Evolutionary conservation across 2,797 vertebrate species (phyloP), one percentile per base, ranked within the genome.

Genomic region (Taeniopygia guttata): DNA sequence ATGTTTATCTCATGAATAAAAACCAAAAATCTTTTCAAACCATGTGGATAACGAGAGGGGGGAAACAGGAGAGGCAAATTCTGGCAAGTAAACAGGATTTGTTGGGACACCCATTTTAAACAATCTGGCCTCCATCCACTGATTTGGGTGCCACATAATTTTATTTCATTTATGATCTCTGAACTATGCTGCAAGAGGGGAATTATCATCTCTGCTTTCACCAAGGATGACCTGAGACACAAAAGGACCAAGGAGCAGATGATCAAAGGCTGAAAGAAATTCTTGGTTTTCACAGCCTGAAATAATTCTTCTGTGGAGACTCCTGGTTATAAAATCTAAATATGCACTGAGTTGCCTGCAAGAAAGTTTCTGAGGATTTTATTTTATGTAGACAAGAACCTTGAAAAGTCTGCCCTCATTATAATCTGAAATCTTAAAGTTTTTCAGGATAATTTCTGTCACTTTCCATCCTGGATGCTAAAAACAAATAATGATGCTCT

Each of bases 221-320:
- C n/a, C 54, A 9, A 60, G 27, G 42, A 59, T 73, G 81, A 92
- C 38, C 78, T 82, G 49, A 68, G 45, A 58, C 60, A 87, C 72
- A 74, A 52, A 86, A 16, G 49, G 34, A 94, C 19, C 23, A 54
- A 75, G 46, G 48, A 86, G 73, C 16, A 78, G 32, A 60, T 58
- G 60, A 87, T 85, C 90, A 95, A 92, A 83, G 68, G 49, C 42
- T 73, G 76, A 73, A 84, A 88, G 12, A 30, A 85, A 88, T 68
- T 86, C 69, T 77, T 69, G 43, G 18, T 60, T 87, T 93, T 60
- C 74, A 91, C 16, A 40, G 54, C 19, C 62, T 90, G 34, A 93
- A 91, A 88, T 62, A 72, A 68, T 46, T 84, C 56, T 85, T 93
- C 68, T 45, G 68, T 43, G 51, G 51, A 84, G 73, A 81, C 69